Conservation (phyloP, 2,113 vertebrate species). For the Calypte anna region DNA sequence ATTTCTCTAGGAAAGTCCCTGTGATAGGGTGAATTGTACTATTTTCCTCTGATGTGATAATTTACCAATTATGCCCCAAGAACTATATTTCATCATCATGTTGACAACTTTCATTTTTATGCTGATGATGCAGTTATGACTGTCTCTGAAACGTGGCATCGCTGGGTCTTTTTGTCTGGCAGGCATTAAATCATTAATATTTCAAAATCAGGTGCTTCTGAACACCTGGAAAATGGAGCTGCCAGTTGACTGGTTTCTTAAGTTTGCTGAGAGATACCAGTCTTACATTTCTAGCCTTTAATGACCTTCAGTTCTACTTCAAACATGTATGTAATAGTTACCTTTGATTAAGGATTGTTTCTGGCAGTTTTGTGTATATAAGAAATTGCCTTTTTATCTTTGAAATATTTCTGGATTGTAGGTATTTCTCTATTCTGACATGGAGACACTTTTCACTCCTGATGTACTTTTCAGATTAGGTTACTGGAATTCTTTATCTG, state of each 20-base stretch:
- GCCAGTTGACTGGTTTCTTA: constrained; percentile 17
- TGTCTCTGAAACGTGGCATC: constrained; percentile 59
- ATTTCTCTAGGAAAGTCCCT: not conserved
- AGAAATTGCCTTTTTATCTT: constrained; percentile 55
- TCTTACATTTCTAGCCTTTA: not conserved
- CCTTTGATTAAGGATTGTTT: constrained; percentile 58
- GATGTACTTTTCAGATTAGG: constrained; percentile 37
- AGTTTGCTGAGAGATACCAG: constrained; percentile 7
- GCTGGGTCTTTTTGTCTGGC: constrained; percentile 21
- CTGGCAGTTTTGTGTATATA: not conserved
- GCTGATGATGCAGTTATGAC: constrained; percentile 9
- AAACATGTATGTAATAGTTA: constrained; percentile 16
- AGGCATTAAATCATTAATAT: constrained; percentile 61
- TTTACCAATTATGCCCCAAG: not conserved
- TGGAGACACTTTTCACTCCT: constrained; percentile 11
- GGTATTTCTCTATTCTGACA: constrained; percentile 30
- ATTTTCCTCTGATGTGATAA: not conserved
- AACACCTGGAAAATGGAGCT: constrained; percentile 19
- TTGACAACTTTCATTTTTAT: constrained; percentile 64
- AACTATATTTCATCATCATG: constrained; percentile 44
- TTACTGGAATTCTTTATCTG: constrained; percentile 26
- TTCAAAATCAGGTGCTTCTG: constrained; percentile 53
- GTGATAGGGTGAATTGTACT: not conserved
- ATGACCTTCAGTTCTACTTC: constrained; percentile 43
- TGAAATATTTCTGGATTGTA: constrained; percentile 22